These are phyloP conservation scores for Calonectris borealis DNA, from an alignment of 2,113 vertebrate genomes.

Conservation along the genomic window DNA sequence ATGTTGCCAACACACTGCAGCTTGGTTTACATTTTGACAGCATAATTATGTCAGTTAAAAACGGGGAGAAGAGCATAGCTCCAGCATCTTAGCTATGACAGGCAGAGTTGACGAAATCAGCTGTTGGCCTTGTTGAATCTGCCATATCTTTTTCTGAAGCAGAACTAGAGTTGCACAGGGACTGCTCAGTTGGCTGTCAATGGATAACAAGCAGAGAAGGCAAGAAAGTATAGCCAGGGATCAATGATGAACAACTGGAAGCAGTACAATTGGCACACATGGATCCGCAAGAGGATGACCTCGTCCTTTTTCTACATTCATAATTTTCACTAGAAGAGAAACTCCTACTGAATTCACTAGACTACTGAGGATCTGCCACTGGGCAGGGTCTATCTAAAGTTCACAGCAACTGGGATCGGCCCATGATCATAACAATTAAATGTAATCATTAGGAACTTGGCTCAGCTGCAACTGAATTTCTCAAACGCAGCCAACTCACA, in stretches of 20 bases:
- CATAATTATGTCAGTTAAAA: background rate
- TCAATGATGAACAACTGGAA: background rate
- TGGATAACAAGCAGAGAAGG: background rate
- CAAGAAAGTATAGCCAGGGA: background rate
- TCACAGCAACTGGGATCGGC: background rate
- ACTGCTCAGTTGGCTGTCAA: background rate
- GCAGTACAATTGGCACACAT: background rate
- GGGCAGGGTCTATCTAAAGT: background rate
- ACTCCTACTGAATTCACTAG: background rate
- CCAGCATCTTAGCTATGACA: background rate
- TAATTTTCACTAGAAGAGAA: background rate
- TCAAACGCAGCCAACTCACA: background rate
- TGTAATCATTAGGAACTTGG: background rate
- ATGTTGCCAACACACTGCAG: background rate
- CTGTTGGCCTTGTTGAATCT: background rate
- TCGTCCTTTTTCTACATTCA: background rate
- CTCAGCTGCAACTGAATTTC: background rate
- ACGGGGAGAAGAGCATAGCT: fast-evolving
- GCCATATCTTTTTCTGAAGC: background rate
- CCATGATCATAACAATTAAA: background rate
- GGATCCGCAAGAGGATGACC: background rate
- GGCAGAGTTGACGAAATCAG: background rate
- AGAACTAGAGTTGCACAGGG: background rate
- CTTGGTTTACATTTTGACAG: background rate
- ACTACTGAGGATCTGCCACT: background rate